phyloP scores from a whole-genome alignment of 2,888 invertebrate species.

The Beris chalybata region DNA sequence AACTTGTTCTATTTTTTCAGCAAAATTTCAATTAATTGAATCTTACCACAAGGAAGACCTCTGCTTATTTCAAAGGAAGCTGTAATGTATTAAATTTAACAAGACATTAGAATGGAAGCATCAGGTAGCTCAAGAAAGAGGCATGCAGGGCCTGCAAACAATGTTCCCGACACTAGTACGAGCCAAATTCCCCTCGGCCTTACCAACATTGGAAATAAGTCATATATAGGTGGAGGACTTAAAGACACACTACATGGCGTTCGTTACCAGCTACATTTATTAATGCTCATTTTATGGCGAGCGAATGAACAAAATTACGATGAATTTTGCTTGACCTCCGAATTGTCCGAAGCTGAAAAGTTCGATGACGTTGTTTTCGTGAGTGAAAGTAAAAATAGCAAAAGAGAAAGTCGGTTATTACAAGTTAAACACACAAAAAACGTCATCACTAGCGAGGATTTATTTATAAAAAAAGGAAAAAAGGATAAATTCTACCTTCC shows the following conservation, averaged over 20 bases:
- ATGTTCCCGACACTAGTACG: too few relatives aligned
- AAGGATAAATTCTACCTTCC: background rate
- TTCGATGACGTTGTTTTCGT: slow-evolving; percentile 22
- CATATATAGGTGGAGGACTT: background rate
- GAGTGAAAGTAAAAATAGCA: background rate
- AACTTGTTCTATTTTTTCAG: too few relatives aligned
- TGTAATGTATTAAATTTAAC: too few relatives aligned
- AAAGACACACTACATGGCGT: slow-evolving; percentile 8
- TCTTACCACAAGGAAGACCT: too few relatives aligned
- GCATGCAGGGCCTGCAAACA: too few relatives aligned
- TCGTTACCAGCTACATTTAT: slow-evolving; percentile 16
- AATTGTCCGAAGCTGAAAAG: slow-evolving; percentile 21
- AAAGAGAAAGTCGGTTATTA: slow-evolving; percentile 6
- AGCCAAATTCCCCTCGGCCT: too few relatives aligned
- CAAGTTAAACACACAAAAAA: slow-evolving; percentile 11
- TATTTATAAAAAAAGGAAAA: background rate
- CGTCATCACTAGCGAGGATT: background rate
- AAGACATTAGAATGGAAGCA: too few relatives aligned
- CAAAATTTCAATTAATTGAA: too few relatives aligned
- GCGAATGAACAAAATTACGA: background rate
- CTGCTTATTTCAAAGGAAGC: too few relatives aligned
- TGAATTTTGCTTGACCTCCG: slow-evolving; percentile 19
- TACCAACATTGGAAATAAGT: too few relatives aligned
- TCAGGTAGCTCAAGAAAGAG: too few relatives aligned
- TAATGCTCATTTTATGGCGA: slow-evolving; percentile 22